Evolutionary conservation across 2,797 vertebrate genomes (phyloP).

Genomic region (Darevskia nairensis): DNA sequence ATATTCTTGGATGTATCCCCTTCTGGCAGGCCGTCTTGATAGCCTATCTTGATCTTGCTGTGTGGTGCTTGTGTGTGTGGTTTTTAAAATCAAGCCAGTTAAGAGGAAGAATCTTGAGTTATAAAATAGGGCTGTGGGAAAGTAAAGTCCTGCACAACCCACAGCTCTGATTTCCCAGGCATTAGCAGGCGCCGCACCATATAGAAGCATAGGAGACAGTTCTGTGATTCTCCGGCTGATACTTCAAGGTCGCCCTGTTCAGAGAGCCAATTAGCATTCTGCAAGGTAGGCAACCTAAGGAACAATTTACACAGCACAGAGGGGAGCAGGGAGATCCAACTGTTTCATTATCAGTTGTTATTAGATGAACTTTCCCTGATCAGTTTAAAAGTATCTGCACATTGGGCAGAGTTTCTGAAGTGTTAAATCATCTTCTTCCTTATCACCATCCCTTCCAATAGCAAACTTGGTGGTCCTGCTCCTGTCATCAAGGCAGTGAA

Average conservation of each 20-base stretch:
- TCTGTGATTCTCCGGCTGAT: constrained; percentile 40
- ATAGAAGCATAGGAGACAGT: constrained; percentile 52
- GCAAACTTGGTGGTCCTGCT: neutral
- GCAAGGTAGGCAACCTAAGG: constrained; percentile 54
- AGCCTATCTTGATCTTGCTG: too few species aligned
- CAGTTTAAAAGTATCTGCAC: constrained; percentile 28
- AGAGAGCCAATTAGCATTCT: constrained; percentile 59
- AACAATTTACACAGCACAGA: constrained; percentile 38
- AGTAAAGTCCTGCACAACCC: neutral
- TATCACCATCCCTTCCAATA: constrained; percentile 29
- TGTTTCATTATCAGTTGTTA: constrained; percentile 39
- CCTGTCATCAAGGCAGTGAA: neutral
- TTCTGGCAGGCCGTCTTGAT: too few species aligned
- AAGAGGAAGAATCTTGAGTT: constrained; percentile 52
- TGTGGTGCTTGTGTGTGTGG: too few species aligned
- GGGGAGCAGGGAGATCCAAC: constrained; percentile 13
- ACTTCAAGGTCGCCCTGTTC: constrained; percentile 57
- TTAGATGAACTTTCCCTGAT: constrained; percentile 54
- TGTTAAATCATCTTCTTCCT: constrained; percentile 17
- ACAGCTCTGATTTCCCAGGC: constrained; percentile 23
- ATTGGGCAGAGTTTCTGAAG: constrained; percentile 42
- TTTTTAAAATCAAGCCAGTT: neutral
- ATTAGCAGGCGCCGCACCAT: constrained; percentile 44
- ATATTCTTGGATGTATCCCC: too few species aligned
- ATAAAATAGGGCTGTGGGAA: constrained; percentile 39